Conservation (phyloP, 2,888 invertebrate species). For the Spodoptera littoralis region DNA sequence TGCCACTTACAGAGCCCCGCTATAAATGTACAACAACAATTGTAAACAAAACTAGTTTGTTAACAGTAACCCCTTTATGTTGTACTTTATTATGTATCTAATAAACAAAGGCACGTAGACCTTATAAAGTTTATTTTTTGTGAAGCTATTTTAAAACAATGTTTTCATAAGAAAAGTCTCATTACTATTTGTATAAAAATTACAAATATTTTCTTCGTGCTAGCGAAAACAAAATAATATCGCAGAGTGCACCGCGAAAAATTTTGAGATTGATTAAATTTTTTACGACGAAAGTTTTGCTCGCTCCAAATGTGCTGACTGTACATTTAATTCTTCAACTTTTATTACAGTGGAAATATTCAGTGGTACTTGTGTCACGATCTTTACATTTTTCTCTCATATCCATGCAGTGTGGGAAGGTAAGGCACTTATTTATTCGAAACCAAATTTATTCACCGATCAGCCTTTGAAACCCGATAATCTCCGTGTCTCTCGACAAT, state of each 20-base stretch:
- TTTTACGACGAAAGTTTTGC: conserved; percentile 39
- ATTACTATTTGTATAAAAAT: too few relatives aligned
- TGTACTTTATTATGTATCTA: conserved; percentile 38
- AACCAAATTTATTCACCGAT: conserved; percentile 67
- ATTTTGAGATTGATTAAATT: conserved; percentile 36
- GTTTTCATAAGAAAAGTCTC: background rate
- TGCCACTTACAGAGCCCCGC: conserved; percentile 55
- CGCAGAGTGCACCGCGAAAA: conserved; percentile 24
- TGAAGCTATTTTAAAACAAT: background rate
- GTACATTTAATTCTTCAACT: conserved; percentile 45
- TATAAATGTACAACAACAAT: conserved; percentile 61
- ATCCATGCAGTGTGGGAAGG: conserved; percentile 56
- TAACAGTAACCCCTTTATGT: conserved; percentile 46
- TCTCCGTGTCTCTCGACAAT: conserved; percentile 66
- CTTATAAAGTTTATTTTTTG: too few relatives aligned
- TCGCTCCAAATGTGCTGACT: conserved; percentile 42
- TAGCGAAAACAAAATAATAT: conserved; percentile 17
- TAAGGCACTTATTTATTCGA: conserved; percentile 58
- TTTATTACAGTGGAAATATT: conserved; percentile 53
- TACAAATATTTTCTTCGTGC: too few relatives aligned
- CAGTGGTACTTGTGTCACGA: conserved; percentile 46
- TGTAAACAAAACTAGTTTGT: conserved; percentile 61
- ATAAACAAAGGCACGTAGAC: conserved; percentile 40
- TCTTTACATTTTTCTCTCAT: conserved; percentile 49
- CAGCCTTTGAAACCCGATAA: conserved; percentile 69